Evolutionary conservation across 2,113 vertebrate genomes (phyloP), one percentile per base, ranked within the genome.

Genomic region (Ramphastos sulfuratus): DNA sequence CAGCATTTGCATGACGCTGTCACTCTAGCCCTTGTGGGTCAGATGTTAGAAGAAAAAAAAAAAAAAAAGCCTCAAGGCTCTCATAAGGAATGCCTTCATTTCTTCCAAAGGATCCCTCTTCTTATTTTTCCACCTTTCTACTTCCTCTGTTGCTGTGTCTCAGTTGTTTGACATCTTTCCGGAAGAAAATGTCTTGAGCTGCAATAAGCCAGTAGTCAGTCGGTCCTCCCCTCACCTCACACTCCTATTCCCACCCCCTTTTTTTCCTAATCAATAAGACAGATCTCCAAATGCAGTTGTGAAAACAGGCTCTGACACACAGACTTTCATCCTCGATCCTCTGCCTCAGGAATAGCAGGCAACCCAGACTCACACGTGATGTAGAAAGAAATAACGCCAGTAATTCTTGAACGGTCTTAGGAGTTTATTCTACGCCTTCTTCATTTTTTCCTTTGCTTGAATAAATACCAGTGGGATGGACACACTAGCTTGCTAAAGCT

Each of bases 1-100:
- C 97, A 96, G 97, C 90, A 97, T 98, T 98, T 98, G 97, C 97
- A 97, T 98, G 97, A 97, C 95, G 97, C 97, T 98, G 97, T 97
- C 97, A 97, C 96, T 97, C 97, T 96, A 98, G 96, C 96, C 97
- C 96, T 96, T 97, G 97, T 97, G 97, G 98, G 97, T 98, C 97
- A 97, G 96, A 98, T 96, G 97, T 97, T 97, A 85, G 93, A 95
- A 95, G 80, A 65, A 76, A n/a, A 79, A 64, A 65, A 63, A 35
- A 63, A 35, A 75, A 31, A 78, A 64, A 81, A 82, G 91, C 93
- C 95, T 91, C 83, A 90, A 95, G 94, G 92, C 89, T 96, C 91
- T 97, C 85, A 66, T 94, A 95, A 96, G 94, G 85, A 97, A 96
- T 96, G 96, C 97, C 96, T 97, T 95, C 96, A 90, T 97, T 96